These are phyloP conservation scores for Zeuzera pyrina DNA, from an alignment of 2,888 invertebrate species.

Conservation along the genomic window DNA sequence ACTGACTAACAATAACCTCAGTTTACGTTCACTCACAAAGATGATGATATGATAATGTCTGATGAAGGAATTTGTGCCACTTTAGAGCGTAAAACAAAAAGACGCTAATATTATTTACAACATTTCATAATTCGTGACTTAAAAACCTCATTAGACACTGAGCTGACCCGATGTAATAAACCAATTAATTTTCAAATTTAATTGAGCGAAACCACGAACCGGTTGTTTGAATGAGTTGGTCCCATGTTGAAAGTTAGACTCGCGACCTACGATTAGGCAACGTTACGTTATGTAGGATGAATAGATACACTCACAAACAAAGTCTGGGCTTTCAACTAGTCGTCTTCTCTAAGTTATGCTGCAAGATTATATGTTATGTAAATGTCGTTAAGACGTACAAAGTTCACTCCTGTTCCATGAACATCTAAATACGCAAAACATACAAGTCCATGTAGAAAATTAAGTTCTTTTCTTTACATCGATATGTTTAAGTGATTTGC, in stretches of 20 bases:
- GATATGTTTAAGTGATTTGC: no score
- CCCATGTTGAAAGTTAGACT: constrained; percentile 54
- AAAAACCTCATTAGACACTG: constrained; percentile 40
- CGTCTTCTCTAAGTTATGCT: no score
- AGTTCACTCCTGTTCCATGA: no score
- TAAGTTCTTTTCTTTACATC: no score
- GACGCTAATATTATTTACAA: constrained; percentile 7
- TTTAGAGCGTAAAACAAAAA: neutral
- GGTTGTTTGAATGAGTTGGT: constrained; percentile 44
- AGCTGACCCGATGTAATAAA: constrained; percentile 38
- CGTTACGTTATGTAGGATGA: constrained; percentile 46
- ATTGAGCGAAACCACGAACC: constrained; percentile 53
- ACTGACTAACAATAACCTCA: no score
- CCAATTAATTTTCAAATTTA: constrained; percentile 61
- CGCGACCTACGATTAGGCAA: constrained; percentile 60
- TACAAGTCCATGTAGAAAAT: no score
- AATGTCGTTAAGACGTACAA: no score
- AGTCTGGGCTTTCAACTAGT: constrained; percentile 7
- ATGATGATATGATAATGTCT: neutral
- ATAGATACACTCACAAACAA: constrained; percentile 15
- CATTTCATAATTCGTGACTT: constrained; percentile 45
- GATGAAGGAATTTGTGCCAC: neutral
- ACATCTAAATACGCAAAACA: no score
- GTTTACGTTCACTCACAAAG: no score
- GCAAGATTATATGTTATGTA: no score